phyloP scores from a whole-genome alignment of 2,113 vertebrate genomes.

The Speoplatyrhinus poulsoni region DNA sequence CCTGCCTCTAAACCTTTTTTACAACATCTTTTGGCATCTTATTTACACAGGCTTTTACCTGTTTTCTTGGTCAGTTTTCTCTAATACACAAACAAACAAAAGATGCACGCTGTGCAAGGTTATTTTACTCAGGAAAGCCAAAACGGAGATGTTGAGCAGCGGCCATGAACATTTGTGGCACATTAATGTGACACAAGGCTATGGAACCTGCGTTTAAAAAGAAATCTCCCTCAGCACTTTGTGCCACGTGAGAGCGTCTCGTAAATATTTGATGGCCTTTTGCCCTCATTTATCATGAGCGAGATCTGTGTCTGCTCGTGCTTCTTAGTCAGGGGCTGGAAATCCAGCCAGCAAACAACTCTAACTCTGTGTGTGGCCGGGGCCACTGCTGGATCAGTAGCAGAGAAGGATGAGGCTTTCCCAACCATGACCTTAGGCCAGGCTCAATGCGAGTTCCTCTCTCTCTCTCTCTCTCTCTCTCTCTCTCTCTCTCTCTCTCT shows the following conservation, averaged over 20 bases:
- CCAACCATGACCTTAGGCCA: conserved; percentile 52
- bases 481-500: conserved; percentile 29
- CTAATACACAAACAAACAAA: conserved; percentile 20
- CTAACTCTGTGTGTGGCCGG: conserved; percentile 20
- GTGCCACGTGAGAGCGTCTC: conserved; percentile 48
- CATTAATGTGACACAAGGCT: conserved; percentile 40
- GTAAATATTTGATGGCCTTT: conserved; percentile 76
- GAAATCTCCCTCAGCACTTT: conserved; percentile 46
- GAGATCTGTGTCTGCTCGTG: conserved; percentile 58
- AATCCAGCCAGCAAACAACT: conserved; percentile 37
- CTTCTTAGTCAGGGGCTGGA: conserved; percentile 61
- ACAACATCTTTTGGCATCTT: conserved; percentile 43
- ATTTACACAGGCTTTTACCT: conserved; percentile 59
- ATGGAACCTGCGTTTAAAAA: conserved; percentile 31
- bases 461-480: conserved; percentile 17
- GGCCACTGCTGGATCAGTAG: conserved; percentile 51
- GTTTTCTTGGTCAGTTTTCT: conserved; percentile 34
- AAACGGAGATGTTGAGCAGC: conserved; percentile 39
- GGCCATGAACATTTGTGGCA: conserved; percentile 48
- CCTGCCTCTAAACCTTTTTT: too few species aligned
- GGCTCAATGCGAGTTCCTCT: conserved; percentile 52
- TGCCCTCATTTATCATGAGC: conserved; percentile 73
- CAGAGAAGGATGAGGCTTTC: conserved; percentile 49
- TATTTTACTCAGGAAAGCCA: conserved; percentile 23
- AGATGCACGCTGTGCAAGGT: conserved; percentile 39